Base-by-base conservation (phyloP, 2,888 invertebrate species). In the Epirrhoe tristata region DNA sequence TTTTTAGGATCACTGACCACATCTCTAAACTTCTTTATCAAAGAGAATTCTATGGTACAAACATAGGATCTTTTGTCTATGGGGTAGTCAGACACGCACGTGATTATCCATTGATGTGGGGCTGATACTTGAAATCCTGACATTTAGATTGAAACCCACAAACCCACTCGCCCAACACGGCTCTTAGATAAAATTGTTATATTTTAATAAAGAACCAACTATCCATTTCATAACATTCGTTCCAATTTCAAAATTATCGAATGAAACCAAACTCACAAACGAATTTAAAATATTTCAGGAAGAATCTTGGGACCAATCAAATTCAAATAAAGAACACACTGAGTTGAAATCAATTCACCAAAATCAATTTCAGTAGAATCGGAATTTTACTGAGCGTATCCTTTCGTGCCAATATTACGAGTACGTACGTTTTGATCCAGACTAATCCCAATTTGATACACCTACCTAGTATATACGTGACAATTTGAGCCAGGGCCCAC, bases 401-500 rank as follows among this genome's bases (percentile, higher is more conserved):
- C 54, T 55, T 3, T 7, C 32, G 63, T 14, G 50, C 55, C 34
- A 39, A 32, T 8, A 6, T 52, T 12, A 24, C 24, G 24, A 24
- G 24, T 55, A 39, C 56, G 52, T 14, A 43, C 56, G 31, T 31
- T 34, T 39, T 57, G 54, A 53, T 43, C 63, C 67, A 67, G 70
- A 69, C 69, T 60, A 60, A 67, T 62, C 53, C 52, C 60, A 63
- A 50, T 58, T 48, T 58, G 52, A 61, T 54, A 65, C 36, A 63
- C 31, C 51, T 53, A 67, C 12, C 58, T 50, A 63, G 58, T 61
- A 43, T 68, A 67, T 59, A 66, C 48, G 56, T 65, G 63, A 67
- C 63, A 68, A 64, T 71, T 68, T 69, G 58, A 69, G 69, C 77
- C 74, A 77, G 71, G 66, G 77, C 84, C 87, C 87, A 86, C 88